Base-by-base conservation (phyloP, 2,888 invertebrate species). In the Agrotis ipsilon region DNA sequence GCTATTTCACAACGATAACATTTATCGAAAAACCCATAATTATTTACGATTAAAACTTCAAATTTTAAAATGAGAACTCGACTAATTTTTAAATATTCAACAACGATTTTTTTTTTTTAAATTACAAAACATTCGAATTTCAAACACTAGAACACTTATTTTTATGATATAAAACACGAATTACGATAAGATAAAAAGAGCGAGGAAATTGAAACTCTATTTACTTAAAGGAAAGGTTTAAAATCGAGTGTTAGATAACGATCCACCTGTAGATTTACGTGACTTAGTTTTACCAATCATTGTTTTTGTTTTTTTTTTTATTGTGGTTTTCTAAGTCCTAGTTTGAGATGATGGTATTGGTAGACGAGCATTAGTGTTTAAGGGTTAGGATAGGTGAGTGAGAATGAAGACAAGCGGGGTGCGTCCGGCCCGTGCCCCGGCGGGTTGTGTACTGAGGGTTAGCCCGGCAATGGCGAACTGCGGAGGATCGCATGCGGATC, bases 251-350 rank as follows among this genome's bases (percentile, higher is more conserved):
- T 59, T 55, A 39, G 59, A 63, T 57, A 51, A 52, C 11, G 55
- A 87, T 84, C 89, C 88, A 89, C 88, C 88, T 89, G 88, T 89
- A 86, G 88, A 84, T 84, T 55, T n/a, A 55, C 14, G 32, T 55
- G n/a, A 19, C n/a, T 85, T 86, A 58, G 45, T 64, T 48, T 48
- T 67, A 27, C 43, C 45, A 39, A 24, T 75, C 46, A 73, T 72
- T 76, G 49, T 54, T 79, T 39, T 72, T 71, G 39, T 32, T 72
- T 72, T 67, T 80, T 74, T 65, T 16, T 19, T 74, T 58, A 48
- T 0, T 13, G n/a, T 39, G 21, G 58, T 69, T 67, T 45, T 24
- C 46, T 75, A n/a, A 65, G 32, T 51, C 27, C 21, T n/a, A 63
- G 45, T 69, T 78, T 67, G n/a, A 59, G 64, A n/a, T 81, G 68